phyloP scores from a whole-genome alignment of 1,140 invertebrate genomes.

The Oncopodura yosiiana region DNA sequence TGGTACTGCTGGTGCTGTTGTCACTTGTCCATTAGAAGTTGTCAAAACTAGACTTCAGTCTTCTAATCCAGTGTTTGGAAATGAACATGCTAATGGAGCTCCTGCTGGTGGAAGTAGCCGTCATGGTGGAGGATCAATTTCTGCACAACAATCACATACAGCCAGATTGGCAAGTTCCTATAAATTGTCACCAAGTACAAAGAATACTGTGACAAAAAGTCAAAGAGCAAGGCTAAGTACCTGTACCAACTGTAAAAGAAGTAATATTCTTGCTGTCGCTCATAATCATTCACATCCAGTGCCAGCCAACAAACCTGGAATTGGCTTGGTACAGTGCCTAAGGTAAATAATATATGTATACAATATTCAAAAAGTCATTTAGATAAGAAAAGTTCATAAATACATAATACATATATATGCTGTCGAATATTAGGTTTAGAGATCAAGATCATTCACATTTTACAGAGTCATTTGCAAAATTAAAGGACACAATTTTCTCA shows the following conservation, averaged over 20 bases:
- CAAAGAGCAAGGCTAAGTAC: slow-evolving; percentile 21
- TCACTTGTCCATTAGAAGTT: slow-evolving; percentile 96
- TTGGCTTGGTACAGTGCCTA: slow-evolving; percentile 59
- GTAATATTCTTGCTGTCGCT: slow-evolving; percentile 30
- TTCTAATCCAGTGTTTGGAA: slow-evolving; percentile 55
- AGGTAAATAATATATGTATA: slow-evolving; percentile 45
- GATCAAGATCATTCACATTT: too few relatives aligned
- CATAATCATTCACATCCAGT: slow-evolving; percentile 20
- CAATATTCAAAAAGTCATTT: too few relatives aligned
- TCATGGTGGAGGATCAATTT: slow-evolving; percentile 43
- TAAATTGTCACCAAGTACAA: neutral
- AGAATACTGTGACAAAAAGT: neutral
- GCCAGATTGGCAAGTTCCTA: slow-evolving; percentile 36
- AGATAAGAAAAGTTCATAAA: too few relatives aligned
- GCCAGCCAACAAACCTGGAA: slow-evolving; percentile 16
- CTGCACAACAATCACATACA: slow-evolving; percentile 39
- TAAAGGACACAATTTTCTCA: too few relatives aligned
- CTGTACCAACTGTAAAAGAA: slow-evolving; percentile 30
- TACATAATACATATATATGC: too few relatives aligned
- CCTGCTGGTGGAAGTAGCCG: slow-evolving; percentile 34
- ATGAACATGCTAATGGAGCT: slow-evolving; percentile 23
- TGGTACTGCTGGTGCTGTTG: slow-evolving; percentile 88
- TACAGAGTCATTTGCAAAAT: too few relatives aligned
- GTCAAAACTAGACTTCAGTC: slow-evolving; percentile 96
- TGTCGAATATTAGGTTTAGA: too few relatives aligned